Evolutionary conservation across 92 coral and sea anemone species (phyloP), one percentile per base, ranked within the genome.

Genomic region (Nematostella vectensis): DNA sequence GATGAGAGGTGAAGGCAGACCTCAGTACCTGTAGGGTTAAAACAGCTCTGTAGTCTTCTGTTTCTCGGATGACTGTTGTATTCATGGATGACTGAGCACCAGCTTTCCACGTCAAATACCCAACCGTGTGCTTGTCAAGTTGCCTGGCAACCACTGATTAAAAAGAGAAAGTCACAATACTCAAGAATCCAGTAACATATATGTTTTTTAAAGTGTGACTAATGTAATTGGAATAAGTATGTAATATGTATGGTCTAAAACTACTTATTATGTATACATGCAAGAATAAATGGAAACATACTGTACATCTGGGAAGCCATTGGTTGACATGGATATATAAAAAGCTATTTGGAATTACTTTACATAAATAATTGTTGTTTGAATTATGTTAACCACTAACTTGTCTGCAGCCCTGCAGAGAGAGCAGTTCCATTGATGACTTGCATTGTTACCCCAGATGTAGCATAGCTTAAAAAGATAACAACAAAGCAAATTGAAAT

Each of bases 41-140:
- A 17, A 62, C 64, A 25, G 76, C 67, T 48, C 91, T 65, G 62
- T 79, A 68, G 57, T 62, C 27, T 50, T 93, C 84, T 21, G 84
- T 78, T 36, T 93, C 99, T 64, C 81, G 67, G 1, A 93, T 71
- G 27, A 93, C 6, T 2, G 88, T 82, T 1, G 96, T 70, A 31
- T 79, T 80, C 99, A 93, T 82, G 17, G 96, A 87, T 3, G 99
- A 82, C 29, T 77, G 88, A n/a, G 76, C 57, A 31, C 99, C 99
- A 36, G 75, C 78, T 38, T 70, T 68, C 83, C 88, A 77, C 2
- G 99, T 93, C 29, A 93, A 29, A 36, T 82, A 93, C 8, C 99
- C 99, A 18, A 74, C 74, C 1, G 93, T 78, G 54, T 78, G 85
- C 44, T 65, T 93, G 45, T 74, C 85, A 4, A 93, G 85, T 60